A percentile compares a stretch with the other conserved stretches of the same genome.
phyloP scores from a whole-genome alignment of 1,140 invertebrate species.

The Trinorchestia longiramus region DNA sequence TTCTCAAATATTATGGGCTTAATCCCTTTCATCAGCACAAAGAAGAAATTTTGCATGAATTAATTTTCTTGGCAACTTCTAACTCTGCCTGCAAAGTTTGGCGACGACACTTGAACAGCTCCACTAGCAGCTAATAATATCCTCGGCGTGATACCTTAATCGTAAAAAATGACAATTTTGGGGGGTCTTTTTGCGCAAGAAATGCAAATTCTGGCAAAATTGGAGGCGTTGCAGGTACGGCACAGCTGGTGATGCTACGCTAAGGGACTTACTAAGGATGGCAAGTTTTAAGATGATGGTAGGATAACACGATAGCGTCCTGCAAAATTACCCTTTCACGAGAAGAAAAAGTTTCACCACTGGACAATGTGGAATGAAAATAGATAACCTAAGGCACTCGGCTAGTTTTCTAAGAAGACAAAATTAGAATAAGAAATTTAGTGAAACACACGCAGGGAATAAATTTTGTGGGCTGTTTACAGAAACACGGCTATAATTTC shows the following conservation, averaged over 20 bases:
- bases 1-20: not conserved
- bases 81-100: not conserved
- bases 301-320: conserved; percentile 15
- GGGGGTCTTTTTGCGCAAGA: not conserved
- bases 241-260: not conserved
- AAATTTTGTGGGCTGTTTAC: not conserved
- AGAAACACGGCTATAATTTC: not conserved
- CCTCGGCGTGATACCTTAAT: conserved; percentile 22
- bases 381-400: not conserved
- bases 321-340: not conserved
- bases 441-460: not conserved
- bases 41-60: not conserved
- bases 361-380: not conserved
- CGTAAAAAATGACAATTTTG: not conserved
- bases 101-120: not conserved
- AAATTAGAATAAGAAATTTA: not conserved
- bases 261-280: not conserved
- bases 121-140: conserved; percentile 20
- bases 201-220: not conserved
- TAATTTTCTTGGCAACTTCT: not conserved
- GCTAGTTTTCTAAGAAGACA: not conserved
- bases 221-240: conserved; percentile 3
- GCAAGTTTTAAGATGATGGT: not conserved
- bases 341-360: not conserved
- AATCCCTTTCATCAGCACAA: not conserved